Evolutionary conservation across 37 sponge, comb jelly and placozoan species (phyloP).

Genomic region (Crambe crambe): DNA sequence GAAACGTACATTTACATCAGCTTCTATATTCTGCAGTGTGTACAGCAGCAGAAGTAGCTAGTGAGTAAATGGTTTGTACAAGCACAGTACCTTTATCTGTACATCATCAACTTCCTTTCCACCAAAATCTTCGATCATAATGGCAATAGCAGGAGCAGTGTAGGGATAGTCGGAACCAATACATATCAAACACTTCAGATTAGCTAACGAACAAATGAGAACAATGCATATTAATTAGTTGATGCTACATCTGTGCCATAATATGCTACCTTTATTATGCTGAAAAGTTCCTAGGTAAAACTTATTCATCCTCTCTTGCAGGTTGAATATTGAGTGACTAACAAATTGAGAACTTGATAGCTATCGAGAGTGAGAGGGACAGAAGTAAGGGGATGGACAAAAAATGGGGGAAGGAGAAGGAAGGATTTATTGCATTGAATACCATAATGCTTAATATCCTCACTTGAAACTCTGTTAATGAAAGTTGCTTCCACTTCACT

Average conservation of each 20-base stretch:
- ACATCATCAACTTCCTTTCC: constrained; percentile 38
- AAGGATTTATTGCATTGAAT: background rate
- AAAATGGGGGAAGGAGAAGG: background rate
- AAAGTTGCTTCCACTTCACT: constrained; percentile 35
- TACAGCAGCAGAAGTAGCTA: background rate
- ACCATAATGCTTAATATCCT: background rate
- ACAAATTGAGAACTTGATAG: constrained; percentile 18
- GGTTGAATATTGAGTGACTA: constrained; percentile 49
- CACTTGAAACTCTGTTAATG: constrained; percentile 36
- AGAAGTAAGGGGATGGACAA: background rate
- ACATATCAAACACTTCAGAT: constrained; percentile 48
- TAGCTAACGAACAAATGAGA: constrained; percentile 6
- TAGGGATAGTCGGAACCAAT: constrained; percentile 48
- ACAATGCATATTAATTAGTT: background rate
- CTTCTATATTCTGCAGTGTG: constrained; percentile 52
- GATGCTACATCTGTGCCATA: background rate
- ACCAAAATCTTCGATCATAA: constrained; percentile 27
- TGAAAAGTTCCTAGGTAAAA: constrained; percentile 67
- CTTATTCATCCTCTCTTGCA: constrained; percentile 56
- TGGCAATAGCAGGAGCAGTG: constrained; percentile 48
- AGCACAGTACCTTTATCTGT: constrained; percentile 44
- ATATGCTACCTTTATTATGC: constrained; percentile 34
- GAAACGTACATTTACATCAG: constrained; percentile 69
- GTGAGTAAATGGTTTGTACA: background rate
- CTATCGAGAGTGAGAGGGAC: background rate